Evolutionary conservation across 2,888 invertebrate genomes (phyloP).

Genomic region (Cryptosula pallasiana): DNA sequence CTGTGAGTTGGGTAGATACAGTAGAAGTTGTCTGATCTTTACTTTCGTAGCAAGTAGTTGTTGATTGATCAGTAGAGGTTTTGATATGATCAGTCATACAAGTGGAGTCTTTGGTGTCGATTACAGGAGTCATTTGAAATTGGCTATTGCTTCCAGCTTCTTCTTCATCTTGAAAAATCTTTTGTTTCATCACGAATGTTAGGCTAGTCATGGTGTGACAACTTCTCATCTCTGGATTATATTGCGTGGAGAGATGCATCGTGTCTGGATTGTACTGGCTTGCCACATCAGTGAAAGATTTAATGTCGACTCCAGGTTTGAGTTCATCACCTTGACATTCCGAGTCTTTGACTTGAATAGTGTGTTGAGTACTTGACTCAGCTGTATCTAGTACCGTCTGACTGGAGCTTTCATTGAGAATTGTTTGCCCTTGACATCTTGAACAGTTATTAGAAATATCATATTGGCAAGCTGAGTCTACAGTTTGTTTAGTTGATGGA

Average conservation of each 20-base stretch:
- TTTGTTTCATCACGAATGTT: neutral
- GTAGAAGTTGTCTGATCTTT: neutral
- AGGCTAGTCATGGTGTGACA: neutral
- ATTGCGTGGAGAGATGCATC: too few species aligned
- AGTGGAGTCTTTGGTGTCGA: neutral
- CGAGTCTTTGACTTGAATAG: neutral
- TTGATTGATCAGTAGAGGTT: neutral
- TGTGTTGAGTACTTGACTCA: too few species aligned
- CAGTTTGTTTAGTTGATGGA: neutral
- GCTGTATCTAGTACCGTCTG: too few species aligned
- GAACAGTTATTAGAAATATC: too few species aligned
- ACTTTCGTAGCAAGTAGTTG: neutral
- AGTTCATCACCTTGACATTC: neutral
- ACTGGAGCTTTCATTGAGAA: neutral
- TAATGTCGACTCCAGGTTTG: neutral
- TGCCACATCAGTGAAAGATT: too few species aligned
- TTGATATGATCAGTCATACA: neutral
- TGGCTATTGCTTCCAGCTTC: neutral
- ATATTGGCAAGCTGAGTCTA: neutral
- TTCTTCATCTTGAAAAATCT: neutral
- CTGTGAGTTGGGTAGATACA: neutral
- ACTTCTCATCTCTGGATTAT: too few species aligned
- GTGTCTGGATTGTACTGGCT: too few species aligned
- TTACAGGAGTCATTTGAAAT: neutral
- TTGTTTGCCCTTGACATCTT: too few species aligned